phyloP scores from a whole-genome alignment of 2,113 vertebrate species.

The Pollimyrus isidori region DNA sequence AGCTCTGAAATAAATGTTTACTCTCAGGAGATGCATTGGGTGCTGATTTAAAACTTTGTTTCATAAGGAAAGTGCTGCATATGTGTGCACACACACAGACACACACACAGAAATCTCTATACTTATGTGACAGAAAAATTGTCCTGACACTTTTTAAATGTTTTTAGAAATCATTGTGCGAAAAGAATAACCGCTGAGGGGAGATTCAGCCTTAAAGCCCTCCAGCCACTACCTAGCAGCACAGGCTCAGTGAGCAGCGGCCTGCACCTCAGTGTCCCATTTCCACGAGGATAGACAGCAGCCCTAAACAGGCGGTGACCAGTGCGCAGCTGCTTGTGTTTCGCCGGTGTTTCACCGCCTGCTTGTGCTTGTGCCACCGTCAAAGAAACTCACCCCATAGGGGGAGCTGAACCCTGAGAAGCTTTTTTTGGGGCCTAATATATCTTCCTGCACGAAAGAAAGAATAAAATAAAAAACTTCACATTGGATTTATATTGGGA shows the following conservation, averaged over 20 bases:
- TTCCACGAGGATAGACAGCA: background rate
- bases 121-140: no score
- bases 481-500: background rate
- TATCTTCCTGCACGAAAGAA: background rate
- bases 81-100: background rate
- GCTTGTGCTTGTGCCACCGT: no score
- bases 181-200: background rate
- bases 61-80: background rate
- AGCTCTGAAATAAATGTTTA: constrained; percentile 10
- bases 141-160: background rate
- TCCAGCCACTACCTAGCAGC: background rate
- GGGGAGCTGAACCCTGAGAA: background rate
- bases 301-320: background rate
- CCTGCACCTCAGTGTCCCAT: background rate
- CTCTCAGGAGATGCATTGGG: background rate
- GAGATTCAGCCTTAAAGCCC: background rate
- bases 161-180: background rate
- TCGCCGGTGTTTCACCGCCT: no score
- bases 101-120: no score
- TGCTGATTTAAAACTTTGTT: background rate
- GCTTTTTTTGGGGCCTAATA: background rate
- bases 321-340: background rate
- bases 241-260: background rate
- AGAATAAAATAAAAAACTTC: background rate
- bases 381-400: background rate